Evolutionary conservation across 1,140 invertebrate species (phyloP).

Genomic region (Drosophila equinoxialis): DNA sequence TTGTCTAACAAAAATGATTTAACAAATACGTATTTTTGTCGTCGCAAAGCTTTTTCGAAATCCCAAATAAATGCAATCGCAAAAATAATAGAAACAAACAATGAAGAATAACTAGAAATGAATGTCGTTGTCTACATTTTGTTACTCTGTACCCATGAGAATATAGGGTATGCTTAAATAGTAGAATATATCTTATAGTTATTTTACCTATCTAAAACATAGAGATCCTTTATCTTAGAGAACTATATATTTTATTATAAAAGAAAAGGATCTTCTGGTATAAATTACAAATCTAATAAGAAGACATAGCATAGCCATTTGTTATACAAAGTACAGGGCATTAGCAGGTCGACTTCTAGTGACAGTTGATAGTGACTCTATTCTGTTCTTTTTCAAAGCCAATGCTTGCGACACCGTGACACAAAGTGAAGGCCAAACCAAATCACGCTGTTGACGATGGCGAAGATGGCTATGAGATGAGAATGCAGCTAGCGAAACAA

Average conservation of each 20-base stretch:
- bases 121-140: background rate
- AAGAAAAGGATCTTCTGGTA: too few relatives aligned
- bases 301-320: too few relatives aligned
- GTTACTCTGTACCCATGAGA: background rate
- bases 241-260: too few relatives aligned
- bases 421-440: slow-evolving; percentile 57
- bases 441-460: slow-evolving; percentile 1
- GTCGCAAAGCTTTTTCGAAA: background rate
- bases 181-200: too few relatives aligned
- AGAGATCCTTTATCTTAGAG: too few relatives aligned
- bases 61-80: background rate
- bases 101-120: slow-evolving; percentile 2
- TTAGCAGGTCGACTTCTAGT: background rate
- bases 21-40: slow-evolving; percentile 5
- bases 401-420: slow-evolving; percentile 73
- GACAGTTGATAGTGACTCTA: background rate
- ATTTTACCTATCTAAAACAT: too few relatives aligned
- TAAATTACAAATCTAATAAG: too few relatives aligned
- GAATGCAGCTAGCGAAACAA: background rate
- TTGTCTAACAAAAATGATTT: slow-evolving; percentile 8
- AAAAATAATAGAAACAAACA: slow-evolving; percentile 11
- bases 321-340: background rate
- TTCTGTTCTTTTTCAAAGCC: slow-evolving; percentile 53
- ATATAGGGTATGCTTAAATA: background rate
- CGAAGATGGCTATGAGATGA: slow-evolving; percentile 18